Conservation (phyloP, 2,797 vertebrate species). For the Muscicapa striata region DNA sequence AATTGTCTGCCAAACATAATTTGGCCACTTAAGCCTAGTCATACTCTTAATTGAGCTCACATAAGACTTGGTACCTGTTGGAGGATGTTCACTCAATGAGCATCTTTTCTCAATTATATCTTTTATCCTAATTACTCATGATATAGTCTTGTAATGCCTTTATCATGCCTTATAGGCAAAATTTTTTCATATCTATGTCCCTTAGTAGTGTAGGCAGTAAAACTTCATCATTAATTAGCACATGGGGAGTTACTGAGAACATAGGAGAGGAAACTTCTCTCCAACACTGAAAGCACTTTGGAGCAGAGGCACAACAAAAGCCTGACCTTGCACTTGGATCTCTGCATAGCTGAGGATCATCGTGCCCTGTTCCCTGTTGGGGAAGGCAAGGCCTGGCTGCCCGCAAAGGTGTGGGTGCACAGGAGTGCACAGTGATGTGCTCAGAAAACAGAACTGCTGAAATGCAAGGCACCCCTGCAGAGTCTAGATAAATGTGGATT, state of each 20-base stretch:
- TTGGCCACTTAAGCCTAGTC: neutral
- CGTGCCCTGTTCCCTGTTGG: fast-evolving
- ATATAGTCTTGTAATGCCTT: neutral
- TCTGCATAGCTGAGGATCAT: fast-evolving
- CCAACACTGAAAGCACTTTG: neutral
- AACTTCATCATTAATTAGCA: neutral
- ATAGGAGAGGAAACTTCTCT: neutral
- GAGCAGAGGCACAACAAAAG: neutral
- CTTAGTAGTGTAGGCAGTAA: neutral
- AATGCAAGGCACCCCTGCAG: neutral
- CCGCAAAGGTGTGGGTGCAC: neutral
- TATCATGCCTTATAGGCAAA: neutral
- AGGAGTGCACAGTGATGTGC: fast-evolving
- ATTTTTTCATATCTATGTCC: neutral
- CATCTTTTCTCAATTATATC: neutral
- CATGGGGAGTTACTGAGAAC: neutral
- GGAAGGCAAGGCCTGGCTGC: neutral
- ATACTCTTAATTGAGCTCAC: neutral
- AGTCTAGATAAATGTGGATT: neutral
- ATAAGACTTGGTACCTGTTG: neutral
- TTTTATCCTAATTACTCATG: neutral
- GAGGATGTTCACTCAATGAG: neutral
- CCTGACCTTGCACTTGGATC: neutral
- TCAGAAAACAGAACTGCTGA: neutral
- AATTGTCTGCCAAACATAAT: neutral